Base-by-base conservation (phyloP, 1,140 invertebrate genomes). In the Drosophila sproati region DNA sequence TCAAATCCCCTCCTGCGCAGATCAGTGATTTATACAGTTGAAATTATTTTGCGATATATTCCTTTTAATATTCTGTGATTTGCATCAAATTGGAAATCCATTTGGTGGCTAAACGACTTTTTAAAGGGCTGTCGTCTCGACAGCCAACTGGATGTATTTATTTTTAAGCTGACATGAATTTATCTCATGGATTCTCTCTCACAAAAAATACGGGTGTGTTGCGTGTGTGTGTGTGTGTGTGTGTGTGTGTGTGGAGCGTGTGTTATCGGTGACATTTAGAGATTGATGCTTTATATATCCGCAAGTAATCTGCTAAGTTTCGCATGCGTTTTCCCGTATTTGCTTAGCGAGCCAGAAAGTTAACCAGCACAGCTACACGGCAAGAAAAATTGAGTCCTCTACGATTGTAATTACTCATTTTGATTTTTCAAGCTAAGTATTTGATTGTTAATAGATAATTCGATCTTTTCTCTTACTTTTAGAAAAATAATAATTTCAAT, bases 281-380 rank as follows among this genome's bases (percentile, higher is more conserved):
- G 85, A 89, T 89, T 89, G 85, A 89, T 89, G 85, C 76, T 69
- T 72, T 72, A 48, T 77, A 71, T 52, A 90, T 90, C 78, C 86
- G 60, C 57, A 70, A 82, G 81, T 85, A 87, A 89, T 86, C 85
- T 82, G 66, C 72, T 79, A 89, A 90, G 80, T 86, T 89, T 80
- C 75, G 73, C 78, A 56, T 43, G 55, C 78, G 56, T 43, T 39
- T 60, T 47, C 57, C 34, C 56, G 82, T 75, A 89, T 88, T 88
- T 89, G 57, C 59, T 86, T 80, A 39, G 61, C 76, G 6, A 34
- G 54, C 48, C 52, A 64, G 47, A 51, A 52, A 62, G 68, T 43
- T 55, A 79, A 62, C 43, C 81, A 60, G 59, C 32, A 55, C 62
- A 73, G 41, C 12, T 47, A 43, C 39, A 43, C 35, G 39, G 39